Base-by-base conservation (phyloP, 2,113 vertebrate species). In the Psettodes erumei region DNA sequence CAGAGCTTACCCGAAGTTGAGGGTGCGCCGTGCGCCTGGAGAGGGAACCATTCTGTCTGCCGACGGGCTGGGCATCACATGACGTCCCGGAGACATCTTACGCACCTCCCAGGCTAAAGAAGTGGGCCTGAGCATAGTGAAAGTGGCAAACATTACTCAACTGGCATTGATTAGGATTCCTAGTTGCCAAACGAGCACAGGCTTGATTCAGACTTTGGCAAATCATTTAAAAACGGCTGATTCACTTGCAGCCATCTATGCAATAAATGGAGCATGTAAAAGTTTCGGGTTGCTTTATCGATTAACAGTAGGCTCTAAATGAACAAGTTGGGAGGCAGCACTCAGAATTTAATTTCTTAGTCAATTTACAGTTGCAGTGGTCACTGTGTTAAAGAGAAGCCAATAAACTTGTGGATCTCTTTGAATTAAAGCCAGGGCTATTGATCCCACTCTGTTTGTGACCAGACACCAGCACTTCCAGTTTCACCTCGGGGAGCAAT, bases 21-120 rank as follows among this genome's bases (percentile, higher is more conserved):
- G 95, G 50, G 93, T 87, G 61, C 97, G 96, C 15, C 97, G 95
- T 71, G 97, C 95, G 62, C 86, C 96, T 42, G 97, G 94, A 9
- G 96, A 94, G 11, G 95, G 95, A 68, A 82, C 96, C 71, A 99
- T 96, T 87, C 98, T 95, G 38, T 99, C 98, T 21, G 96, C 89
- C 0, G 97, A 96, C 0, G 97, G 94, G 82, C 96, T 98, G n/a
- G 96, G 95, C 86, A 98, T 95, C 79, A 99, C 95, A 15, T 98
- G 98, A 19, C 98, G 97, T 55, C 98, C 98, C 0, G 98, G 98
- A 67, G 98, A 99, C 98, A 99, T 99, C 72, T 99, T 99, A 74
- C 98, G 97, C 28, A 99, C 96, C 90, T 99, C 98, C 98, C 98
- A 99, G 0, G 98, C 97, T 87, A 99, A 89, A 15, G 97, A 99